Conservation (phyloP, 2,888 invertebrate genomes). For the Mythimna impura region DNA sequence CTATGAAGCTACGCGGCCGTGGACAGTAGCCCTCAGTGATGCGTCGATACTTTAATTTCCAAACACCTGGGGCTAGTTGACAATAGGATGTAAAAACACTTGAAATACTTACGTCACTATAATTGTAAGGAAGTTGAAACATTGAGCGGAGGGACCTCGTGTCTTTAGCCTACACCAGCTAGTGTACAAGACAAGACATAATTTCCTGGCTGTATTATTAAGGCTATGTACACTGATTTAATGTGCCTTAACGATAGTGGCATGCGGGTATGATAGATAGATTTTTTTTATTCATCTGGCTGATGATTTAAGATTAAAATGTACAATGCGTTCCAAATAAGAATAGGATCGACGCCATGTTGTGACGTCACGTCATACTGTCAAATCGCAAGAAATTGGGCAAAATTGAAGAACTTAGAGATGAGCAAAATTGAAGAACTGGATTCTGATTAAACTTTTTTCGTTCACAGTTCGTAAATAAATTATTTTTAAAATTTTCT, state of each 20-base stretch:
- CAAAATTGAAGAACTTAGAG: too few species aligned
- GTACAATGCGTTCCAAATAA: too few species aligned
- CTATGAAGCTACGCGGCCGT: too few species aligned
- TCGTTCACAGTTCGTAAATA: too few species aligned
- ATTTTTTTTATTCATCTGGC: background rate
- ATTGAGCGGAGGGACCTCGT: conserved; percentile 44
- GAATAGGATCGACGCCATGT: too few species aligned
- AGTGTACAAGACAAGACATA: background rate
- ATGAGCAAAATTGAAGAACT: too few species aligned
- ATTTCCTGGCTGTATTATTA: background rate
- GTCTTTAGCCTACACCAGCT: background rate
- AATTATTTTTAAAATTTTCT: too few species aligned
- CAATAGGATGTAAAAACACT: conserved; percentile 51
- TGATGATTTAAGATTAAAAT: too few species aligned
- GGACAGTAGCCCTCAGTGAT: too few species aligned
- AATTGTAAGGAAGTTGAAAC: conserved; percentile 40
- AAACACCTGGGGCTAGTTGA: background rate
- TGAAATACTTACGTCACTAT: conserved; percentile 55
- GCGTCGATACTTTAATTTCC: background rate
- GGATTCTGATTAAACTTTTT: too few species aligned
- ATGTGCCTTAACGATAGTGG: background rate
- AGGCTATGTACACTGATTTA: conserved; percentile 7
- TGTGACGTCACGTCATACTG: too few species aligned
- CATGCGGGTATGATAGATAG: background rate
- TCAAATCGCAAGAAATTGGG: too few species aligned